Conservation (phyloP, 1,140 invertebrate genomes). For the Pomacea maculata region DNA sequence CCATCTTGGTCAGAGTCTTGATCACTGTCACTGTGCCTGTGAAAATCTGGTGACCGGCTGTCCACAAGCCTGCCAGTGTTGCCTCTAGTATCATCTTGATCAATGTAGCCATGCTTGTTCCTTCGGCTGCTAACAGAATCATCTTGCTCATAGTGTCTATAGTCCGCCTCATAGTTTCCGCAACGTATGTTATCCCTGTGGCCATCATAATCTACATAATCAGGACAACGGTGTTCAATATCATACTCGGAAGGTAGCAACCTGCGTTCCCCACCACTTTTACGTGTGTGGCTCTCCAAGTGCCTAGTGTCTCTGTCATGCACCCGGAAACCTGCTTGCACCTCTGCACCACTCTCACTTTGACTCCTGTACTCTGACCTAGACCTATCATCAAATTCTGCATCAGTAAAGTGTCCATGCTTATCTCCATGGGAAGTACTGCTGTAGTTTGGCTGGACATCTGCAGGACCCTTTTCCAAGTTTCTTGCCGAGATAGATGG, state of each 20-base stretch:
- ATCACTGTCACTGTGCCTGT: conserved; percentile 15
- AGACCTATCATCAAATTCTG: not conserved
- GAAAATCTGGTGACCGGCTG: not conserved
- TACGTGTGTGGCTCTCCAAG: not conserved
- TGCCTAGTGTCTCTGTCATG: not conserved
- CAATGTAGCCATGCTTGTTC: not conserved
- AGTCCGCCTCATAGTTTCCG: not conserved
- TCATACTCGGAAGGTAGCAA: not conserved
- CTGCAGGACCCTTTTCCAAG: not conserved
- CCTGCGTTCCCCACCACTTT: not conserved
- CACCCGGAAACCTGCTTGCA: not conserved
- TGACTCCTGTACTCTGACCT: not conserved
- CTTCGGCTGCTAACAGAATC: not conserved
- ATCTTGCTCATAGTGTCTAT: not conserved
- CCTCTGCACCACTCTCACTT: not conserved
- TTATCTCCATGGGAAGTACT: not conserved
- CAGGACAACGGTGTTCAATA: not conserved
- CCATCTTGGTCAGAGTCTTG: conserved; percentile 16
- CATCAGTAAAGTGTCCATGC: not conserved
- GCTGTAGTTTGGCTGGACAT: not conserved
- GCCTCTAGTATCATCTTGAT: not conserved
- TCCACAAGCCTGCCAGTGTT: not conserved
- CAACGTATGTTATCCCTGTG: not conserved
- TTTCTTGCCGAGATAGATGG: not conserved
- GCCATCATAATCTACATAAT: not conserved